Percentiles rank a stretch among this genome's conserved stretches.
Evolutionary conservation across 2,888 invertebrate species (phyloP).

Genomic region (Phania funesta): DNA sequence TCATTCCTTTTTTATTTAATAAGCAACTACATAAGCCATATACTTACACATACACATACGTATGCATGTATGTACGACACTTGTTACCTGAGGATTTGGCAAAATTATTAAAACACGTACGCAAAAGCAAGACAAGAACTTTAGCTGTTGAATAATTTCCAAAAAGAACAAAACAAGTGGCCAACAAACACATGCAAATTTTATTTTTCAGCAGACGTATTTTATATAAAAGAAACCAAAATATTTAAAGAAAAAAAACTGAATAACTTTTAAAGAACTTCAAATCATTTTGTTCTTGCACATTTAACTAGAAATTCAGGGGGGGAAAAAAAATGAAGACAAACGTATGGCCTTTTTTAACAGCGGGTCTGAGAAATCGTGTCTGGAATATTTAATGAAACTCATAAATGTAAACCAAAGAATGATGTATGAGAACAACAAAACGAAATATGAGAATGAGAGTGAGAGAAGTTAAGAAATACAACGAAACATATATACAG

Average conservation of each 20-base stretch:
- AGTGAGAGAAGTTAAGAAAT: neutral
- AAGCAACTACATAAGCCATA: too few species aligned
- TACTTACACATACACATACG: neutral
- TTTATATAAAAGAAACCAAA: neutral
- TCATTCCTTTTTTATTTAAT: conserved; percentile 3
- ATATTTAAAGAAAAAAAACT: neutral
- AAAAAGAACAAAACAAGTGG: neutral
- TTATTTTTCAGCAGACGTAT: conserved; percentile 15
- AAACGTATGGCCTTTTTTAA: conserved; percentile 63
- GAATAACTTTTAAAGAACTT: neutral
- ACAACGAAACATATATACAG: neutral
- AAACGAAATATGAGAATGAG: neutral
- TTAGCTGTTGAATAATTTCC: conserved; percentile 34
- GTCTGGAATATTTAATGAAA: conserved; percentile 56
- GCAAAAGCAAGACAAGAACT: conserved; percentile 14
- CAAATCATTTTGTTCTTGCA: conserved; percentile 41
- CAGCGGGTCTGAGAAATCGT: conserved; percentile 57
- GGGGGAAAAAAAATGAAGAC: conserved; percentile 12
- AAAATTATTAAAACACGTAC: conserved; percentile 28
- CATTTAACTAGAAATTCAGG: conserved; percentile 39
- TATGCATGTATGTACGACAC: neutral
- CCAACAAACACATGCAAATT: neutral
- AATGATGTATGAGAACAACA: conserved; percentile 53
- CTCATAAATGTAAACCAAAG: conserved; percentile 24
- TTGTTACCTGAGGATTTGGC: conserved; percentile 24